Percentiles rank a stretch among this genome's conserved stretches.
These are phyloP conservation scores for Genyomyrus donnyi DNA, from an alignment of 2,113 vertebrate genomes.

Conservation along the genomic window DNA sequence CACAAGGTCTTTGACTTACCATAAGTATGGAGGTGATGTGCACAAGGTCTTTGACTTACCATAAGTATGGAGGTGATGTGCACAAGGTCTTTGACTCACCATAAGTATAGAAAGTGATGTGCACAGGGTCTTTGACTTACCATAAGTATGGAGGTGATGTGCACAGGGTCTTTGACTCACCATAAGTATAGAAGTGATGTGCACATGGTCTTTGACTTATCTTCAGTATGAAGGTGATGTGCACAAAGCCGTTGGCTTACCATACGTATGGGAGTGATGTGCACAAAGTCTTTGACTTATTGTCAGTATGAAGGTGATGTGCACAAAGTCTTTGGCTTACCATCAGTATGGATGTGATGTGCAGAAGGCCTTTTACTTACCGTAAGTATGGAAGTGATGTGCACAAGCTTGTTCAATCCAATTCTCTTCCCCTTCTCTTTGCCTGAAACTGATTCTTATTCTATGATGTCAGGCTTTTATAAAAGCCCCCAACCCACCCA, in stretches of 20 bases:
- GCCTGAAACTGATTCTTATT: constrained; percentile 44
- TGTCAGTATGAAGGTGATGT: background rate
- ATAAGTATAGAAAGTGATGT: background rate
- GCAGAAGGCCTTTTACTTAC: background rate
- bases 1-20: no score
- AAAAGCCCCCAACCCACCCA: constrained; percentile 40
- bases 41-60: no score
- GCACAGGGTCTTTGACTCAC: background rate
- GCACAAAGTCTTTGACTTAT: background rate
- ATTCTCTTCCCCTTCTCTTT: constrained; percentile 26
- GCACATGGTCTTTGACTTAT: background rate
- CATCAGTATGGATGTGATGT: background rate
- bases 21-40: background rate
- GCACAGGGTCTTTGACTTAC: no score
- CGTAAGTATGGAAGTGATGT: constrained; percentile 16
- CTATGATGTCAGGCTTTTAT: constrained; percentile 50
- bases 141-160: background rate
- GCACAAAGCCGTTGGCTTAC: background rate
- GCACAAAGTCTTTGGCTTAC: no score
- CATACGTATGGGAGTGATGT: constrained; percentile 14
- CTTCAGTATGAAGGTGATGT: background rate
- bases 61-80: background rate
- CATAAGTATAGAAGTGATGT: constrained; percentile 12
- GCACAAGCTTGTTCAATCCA: constrained; percentile 1
- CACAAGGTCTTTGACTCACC: no score